These are phyloP conservation scores for Montipora foliosa DNA, from an alignment of 64 coral and sea anemone genomes.

Conservation along the genomic window DNA sequence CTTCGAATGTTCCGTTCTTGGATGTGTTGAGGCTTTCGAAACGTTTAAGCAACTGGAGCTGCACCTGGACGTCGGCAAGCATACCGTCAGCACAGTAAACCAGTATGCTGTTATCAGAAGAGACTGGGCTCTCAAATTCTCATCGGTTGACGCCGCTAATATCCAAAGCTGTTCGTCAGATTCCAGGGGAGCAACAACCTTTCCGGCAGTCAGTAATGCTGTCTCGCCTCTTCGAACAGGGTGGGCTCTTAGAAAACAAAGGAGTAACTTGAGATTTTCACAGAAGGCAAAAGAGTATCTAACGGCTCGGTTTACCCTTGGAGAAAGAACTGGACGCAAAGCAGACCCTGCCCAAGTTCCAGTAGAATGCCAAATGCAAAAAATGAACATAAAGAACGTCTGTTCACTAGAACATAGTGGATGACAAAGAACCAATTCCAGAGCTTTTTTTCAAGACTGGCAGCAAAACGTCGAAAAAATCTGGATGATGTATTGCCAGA, in stretches of 20 bases:
- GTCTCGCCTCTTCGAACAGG: conserved; percentile 10
- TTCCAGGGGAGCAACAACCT: too few relatives aligned
- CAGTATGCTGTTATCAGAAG: conserved; percentile 81
- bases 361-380: conserved; percentile 63
- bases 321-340: conserved; percentile 75
- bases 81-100: conserved; percentile 39
- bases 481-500: conserved; percentile 11
- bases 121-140: conserved; percentile 20
- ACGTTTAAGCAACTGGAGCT: conserved; percentile 64
- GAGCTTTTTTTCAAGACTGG: conserved; percentile 66
- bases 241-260: conserved; percentile 70
- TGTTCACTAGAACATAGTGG: conserved; percentile 70
- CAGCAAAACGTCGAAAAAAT: conserved; percentile 32
- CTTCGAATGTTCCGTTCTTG: conserved; percentile 59
- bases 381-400: conserved; percentile 41
- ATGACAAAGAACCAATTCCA: conserved; percentile 65
- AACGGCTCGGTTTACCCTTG: conserved; percentile 60
- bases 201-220: too few relatives aligned
- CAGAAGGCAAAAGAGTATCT: conserved; percentile 76
- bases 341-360: conserved; percentile 68
- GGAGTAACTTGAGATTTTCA: conserved; percentile 59
- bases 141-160: too few relatives aligned
- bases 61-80: conserved; percentile 81
- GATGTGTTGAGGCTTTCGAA: conserved; percentile 65
- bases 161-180: too few relatives aligned